These are phyloP conservation scores for Onthophagus taurus DNA, from an alignment of 1,140 invertebrate genomes.

Conservation along the genomic window DNA sequence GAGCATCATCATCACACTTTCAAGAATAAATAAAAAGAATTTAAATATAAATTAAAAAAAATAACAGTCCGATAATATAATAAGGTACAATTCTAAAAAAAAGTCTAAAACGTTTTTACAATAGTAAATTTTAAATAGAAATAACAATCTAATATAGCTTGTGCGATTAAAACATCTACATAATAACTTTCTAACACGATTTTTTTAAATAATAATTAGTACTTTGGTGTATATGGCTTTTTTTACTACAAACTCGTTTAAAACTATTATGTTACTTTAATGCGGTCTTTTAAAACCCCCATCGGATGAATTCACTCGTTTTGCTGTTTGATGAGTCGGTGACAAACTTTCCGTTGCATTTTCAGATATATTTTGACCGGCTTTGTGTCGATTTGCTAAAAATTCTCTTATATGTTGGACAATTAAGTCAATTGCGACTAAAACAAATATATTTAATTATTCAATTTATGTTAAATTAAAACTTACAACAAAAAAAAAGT, in stretches of 20 bases:
- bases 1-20: no score
- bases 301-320: constrained; percentile 20
- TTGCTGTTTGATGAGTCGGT: constrained; percentile 14
- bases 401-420: constrained; percentile 88
- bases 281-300: constrained; percentile 29
- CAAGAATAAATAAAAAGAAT: background rate
- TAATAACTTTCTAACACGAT: no score
- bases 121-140: no score
- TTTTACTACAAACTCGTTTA: no score
- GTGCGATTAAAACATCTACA: no score
- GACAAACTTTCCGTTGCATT: background rate
- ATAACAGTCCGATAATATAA: constrained; percentile 6
- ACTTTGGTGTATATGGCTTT: no score
- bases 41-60: constrained; percentile 9
- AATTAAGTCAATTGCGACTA: constrained; percentile 90
- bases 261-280: constrained; percentile 19
- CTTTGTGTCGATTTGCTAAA: constrained; percentile 45
- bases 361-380: background rate
- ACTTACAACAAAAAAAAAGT: no score
- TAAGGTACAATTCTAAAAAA: constrained; percentile 6
- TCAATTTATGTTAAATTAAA: no score
- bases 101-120: constrained; percentile 5
- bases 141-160: no score
- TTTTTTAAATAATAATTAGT: no score
- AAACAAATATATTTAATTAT: constrained; percentile 39